Evolutionary conservation across 2,113 vertebrate genomes (phyloP), one percentile per base, ranked within the genome.

Genomic region (Passer domesticus): DNA sequence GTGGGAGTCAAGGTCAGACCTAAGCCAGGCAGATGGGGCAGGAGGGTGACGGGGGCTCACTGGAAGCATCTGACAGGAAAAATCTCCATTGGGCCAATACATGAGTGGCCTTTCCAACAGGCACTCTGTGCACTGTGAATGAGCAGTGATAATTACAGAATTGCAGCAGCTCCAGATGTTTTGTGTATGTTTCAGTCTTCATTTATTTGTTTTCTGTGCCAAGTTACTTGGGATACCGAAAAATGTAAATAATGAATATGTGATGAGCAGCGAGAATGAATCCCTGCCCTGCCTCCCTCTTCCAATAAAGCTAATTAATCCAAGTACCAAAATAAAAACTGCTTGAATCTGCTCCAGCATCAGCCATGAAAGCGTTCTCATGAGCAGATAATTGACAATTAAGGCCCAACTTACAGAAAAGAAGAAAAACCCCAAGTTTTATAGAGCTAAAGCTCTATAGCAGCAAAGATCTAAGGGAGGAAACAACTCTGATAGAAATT

Each of bases 271-370:
- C 50, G 72, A 83, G 94, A 92, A 84, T 95, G 94, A 88, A 88
- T 87, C 62, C 67, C 59, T 90, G 83, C 79, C 35, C 75, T 83
- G 87, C 80, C 64, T 94, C 4, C 3, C 44, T 77, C 73, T 80
- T 90, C 92, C 83, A 73, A 79, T 92, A 95, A 95, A 88, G 73
- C 78, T 89, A 96, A 96, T 93, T 96, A 97, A 97, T 94, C 80
- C 52, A 80, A 96, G 95, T 86, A 87, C 86, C 88, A 92, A 97
- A 97, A 97, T 96, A 96, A 95, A 97, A 97, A 72, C 83, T 76
- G 90, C 90, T 74, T 91, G 91, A 66, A 27, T 94, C 91, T 91
- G 89, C 76, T 91, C 70, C 79, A 49, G 11, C 47, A 58, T 64
- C 94, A 94, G 43, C 78, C 79, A 56, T 31, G 58, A 89, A 94